Percentiles rank a stretch among this genome's conserved stretches.
phyloP scores from a whole-genome alignment of 2,888 invertebrate species.

The Diogma glabrata region DNA sequence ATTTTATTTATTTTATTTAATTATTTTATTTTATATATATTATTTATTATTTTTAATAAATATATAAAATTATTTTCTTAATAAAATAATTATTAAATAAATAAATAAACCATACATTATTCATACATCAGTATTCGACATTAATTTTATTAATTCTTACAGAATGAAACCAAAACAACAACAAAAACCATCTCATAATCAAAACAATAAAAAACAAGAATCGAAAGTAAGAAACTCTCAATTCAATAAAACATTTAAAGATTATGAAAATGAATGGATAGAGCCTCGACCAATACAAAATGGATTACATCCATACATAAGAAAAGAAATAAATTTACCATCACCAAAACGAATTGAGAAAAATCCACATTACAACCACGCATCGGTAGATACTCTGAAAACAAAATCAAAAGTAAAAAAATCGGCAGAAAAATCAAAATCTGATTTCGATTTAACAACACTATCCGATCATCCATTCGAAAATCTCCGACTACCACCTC shows the following conservation, averaged over 20 bases:
- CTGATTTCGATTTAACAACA: constrained; percentile 46
- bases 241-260: constrained; percentile 21
- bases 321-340: constrained; percentile 38
- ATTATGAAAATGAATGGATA: constrained; percentile 21
- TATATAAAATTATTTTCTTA: no score
- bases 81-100: no score
- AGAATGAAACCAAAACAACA: constrained; percentile 10
- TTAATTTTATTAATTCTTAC: not conserved
- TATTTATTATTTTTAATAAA: no score
- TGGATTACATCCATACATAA: constrained; percentile 40
- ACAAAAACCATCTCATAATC: no score
- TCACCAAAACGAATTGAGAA: constrained; percentile 21
- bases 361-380: no score
- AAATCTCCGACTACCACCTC: constrained; percentile 61
- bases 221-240: not conserved
- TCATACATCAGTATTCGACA: no score
- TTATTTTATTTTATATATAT: no score
- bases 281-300: constrained; percentile 19
- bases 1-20: no score
- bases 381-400: constrained; percentile 26
- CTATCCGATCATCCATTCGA: constrained; percentile 53
- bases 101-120: no score
- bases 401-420: constrained; percentile 6
- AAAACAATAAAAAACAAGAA: constrained; percentile 22
- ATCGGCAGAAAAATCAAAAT: constrained; percentile 41